Conservation (phyloP, 1,140 invertebrate genomes). For the Andrena cerasifolii region DNA sequence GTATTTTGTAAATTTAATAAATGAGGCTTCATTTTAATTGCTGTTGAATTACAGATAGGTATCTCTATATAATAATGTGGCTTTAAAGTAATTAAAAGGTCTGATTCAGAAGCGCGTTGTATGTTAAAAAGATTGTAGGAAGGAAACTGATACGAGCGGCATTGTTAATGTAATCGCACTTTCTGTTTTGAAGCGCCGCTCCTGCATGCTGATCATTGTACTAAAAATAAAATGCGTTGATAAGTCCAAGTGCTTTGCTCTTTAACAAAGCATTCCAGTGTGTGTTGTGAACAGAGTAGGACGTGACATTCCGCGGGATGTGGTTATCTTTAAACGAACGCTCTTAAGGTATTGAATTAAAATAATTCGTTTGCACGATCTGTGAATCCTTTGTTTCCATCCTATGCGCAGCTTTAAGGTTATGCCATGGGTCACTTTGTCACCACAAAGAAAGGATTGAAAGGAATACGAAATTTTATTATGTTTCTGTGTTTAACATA, state of each 20-base stretch:
- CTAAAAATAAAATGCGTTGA: slow-evolving; percentile 3
- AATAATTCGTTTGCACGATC: neutral
- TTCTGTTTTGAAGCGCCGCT: no score
- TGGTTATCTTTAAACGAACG: neutral
- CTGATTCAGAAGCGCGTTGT: no score
- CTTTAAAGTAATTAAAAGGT: no score
- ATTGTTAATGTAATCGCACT: no score
- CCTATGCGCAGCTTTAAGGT: neutral
- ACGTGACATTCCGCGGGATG: neutral
- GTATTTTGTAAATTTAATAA: slow-evolving; percentile 28
- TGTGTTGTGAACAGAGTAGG: neutral
- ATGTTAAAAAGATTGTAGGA: neutral
- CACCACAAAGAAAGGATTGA: no score
- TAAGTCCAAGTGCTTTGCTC: neutral
- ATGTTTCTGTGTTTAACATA: no score
- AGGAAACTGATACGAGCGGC: neutral
- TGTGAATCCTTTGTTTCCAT: neutral
- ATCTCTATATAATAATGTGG: no score
- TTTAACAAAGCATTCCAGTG: neutral
- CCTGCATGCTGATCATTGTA: neutral
- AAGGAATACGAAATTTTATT: no score
- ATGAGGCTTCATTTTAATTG: neutral
- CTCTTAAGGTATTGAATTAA: neutral
- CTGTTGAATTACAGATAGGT: no score
- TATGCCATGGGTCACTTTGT: neutral